Base-by-base conservation (phyloP, 2,888 invertebrate genomes). In the Cephus spinipes region DNA sequence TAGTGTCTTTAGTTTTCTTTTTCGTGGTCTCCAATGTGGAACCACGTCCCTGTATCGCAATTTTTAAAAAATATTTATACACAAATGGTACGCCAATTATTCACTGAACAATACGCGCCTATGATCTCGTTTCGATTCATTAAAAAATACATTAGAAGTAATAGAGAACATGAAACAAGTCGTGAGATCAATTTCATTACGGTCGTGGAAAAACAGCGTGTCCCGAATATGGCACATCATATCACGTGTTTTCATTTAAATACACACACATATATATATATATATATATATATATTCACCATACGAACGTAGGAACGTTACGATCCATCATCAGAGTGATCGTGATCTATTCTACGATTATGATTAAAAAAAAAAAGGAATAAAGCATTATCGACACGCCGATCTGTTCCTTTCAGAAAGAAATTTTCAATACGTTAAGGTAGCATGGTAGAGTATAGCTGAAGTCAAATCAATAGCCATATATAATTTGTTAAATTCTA, bases 21-120 rank as follows among this genome's bases (percentile, higher is more conserved):
- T 69, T 32, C 36, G 35, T 69, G 36, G 55, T 55, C 75, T 79
- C 77, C 79, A 81, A 76, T 75, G 76, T 79, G 79, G 76, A 77
- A 78, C 80, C 79, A 76, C 78, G 81, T 55, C 74, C 81, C 81
- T 82, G 79, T 82, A 81, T 82, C 74, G 78, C 73, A 80, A 76
- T 78, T 68, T 80, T 33, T 33, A 3, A 68, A 76, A 78, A 76
- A 76, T 76, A 76, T 78, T 76, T 76, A 76, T 78, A 75, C 55
- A 78, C 36, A 73, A 76, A 76, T 31, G 34, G 71, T 69, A 78
- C 68, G 68, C 73, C 75, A 55, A 78, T 75, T 40, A 75, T 74
- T 73, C 4, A 4, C 11, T 55, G 12, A 36, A 76, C 69, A 32
- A 76, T 76, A 73, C 40, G 73, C 73, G 40, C 68, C 68, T 73